Evolutionary conservation across 2,888 invertebrate species (phyloP).

Genomic region (Nomada flava): DNA sequence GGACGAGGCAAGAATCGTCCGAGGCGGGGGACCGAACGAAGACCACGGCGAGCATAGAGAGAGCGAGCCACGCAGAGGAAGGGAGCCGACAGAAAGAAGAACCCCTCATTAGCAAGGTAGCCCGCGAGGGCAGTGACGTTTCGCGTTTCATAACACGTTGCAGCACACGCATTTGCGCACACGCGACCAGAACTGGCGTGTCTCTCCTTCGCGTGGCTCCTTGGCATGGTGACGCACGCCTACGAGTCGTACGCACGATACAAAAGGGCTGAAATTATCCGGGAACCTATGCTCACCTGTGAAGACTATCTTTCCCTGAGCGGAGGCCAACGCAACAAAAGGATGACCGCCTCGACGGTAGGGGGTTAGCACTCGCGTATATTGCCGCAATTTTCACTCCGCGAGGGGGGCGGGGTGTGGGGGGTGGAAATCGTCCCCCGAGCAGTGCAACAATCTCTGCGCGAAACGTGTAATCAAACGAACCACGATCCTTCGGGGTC

Average conservation of each 20-base stretch:
- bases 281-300: constrained; percentile 71
- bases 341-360: background rate
- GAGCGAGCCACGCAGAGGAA: constrained; percentile 16
- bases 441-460: constrained; percentile 57
- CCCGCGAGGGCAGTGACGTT: constrained; percentile 68
- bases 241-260: constrained; percentile 63
- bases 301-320: constrained; percentile 68
- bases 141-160: constrained; percentile 72
- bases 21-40: background rate
- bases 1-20: background rate
- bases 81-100: constrained; percentile 58
- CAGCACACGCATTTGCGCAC: constrained; percentile 58
- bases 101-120: constrained; percentile 75
- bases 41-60: background rate
- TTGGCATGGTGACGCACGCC: constrained; percentile 64
- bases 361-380: constrained; percentile 46
- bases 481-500: constrained; percentile 64
- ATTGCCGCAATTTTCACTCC: constrained; percentile 73
- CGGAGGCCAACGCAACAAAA: constrained; percentile 56
- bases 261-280: constrained; percentile 75
- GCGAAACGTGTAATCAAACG: constrained; percentile 72
- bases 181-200: constrained; percentile 50
- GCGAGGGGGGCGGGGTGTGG: constrained; percentile 25
- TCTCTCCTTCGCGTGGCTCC: constrained; percentile 58
- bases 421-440: constrained; percentile 39